Percentiles rank a stretch among this genome's conserved stretches.
These are phyloP conservation scores for Lysiphlebus fabarum DNA, from an alignment of 1,140 invertebrate genomes.

Conservation along the genomic window DNA sequence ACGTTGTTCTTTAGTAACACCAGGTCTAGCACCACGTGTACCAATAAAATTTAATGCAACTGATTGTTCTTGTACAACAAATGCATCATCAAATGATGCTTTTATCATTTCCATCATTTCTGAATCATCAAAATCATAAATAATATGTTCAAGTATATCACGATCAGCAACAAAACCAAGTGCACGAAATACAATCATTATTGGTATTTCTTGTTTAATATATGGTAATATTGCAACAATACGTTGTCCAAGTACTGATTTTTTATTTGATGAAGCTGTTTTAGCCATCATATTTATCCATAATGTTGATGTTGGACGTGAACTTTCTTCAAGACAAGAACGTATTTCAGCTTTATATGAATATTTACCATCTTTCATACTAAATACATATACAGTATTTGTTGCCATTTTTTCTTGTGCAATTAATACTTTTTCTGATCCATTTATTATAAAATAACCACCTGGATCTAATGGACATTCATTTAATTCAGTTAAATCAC, in stretches of 20 bases:
- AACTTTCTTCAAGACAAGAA: constrained; percentile 93
- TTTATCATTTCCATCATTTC: constrained; percentile 99
- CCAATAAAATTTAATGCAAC: constrained; percentile 98
- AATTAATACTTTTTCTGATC: constrained; percentile 93
- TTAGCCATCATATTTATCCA: constrained; percentile 99
- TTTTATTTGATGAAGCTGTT: constrained; percentile 84
- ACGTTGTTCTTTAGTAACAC: constrained; percentile 97
- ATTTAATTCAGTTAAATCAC: constrained; percentile 97
- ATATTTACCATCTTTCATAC: constrained; percentile 97
- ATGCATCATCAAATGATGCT: constrained; percentile 97
- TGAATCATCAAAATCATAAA: constrained; percentile 98
- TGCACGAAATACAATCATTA: constrained; percentile 97
- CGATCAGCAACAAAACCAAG: constrained; percentile 97
- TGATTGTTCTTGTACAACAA: constrained; percentile 98
- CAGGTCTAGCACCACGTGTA: constrained; percentile 88
- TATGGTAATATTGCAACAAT: constrained; percentile 97
- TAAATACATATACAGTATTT: constrained; percentile 98
- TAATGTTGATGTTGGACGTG: constrained; percentile 89
- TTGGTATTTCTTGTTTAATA: constrained; percentile 98
- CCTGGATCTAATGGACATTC: constrained; percentile 98
- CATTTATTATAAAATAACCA: constrained; percentile 95
- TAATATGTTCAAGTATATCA: constrained; percentile 98
- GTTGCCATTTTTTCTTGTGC: constrained; percentile 99
- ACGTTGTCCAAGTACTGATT: constrained; percentile 94
- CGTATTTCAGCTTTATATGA: constrained; percentile 96